Conservation (phyloP, 2,113 vertebrate genomes). For the Grus americana region DNA sequence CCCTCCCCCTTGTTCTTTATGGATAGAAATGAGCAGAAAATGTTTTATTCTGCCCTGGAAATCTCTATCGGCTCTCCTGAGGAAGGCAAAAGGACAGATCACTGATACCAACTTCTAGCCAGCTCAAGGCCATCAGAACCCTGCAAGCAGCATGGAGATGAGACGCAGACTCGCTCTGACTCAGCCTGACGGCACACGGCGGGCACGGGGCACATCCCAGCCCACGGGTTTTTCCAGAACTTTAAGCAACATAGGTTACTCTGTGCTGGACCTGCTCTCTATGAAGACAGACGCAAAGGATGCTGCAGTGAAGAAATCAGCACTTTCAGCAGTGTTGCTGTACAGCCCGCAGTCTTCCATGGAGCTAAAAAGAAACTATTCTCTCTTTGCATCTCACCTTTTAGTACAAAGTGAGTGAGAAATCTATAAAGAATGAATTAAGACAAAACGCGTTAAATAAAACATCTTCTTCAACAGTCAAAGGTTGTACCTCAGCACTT, state of each 20-base stretch:
- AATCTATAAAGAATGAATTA: not conserved
- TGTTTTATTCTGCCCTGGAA: not conserved
- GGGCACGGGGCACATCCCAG: not conserved
- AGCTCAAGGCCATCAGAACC: not conserved
- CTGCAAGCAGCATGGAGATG: not conserved
- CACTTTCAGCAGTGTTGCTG: not conserved
- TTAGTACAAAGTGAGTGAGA: not conserved
- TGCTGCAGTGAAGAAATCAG: not conserved
- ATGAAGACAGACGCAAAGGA: not conserved
- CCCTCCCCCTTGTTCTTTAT: not conserved
- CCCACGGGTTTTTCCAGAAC: not conserved
- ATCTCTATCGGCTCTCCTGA: not conserved
- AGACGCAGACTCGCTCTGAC: not conserved
- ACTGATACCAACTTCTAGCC: not conserved
- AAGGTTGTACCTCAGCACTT: not conserved
- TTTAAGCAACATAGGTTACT: not conserved
- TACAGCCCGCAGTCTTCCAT: not conserved
- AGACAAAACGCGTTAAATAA: not conserved
- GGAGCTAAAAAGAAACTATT: not conserved
- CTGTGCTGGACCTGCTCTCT: not conserved
- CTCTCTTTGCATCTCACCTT: not conserved
- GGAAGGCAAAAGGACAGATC: not conserved
- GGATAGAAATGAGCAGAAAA: not conserved
- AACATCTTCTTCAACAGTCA: not conserved
- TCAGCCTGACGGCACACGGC: not conserved